Evolutionary conservation across 2,888 invertebrate species (phyloP).

Genomic region (Lissonota sp.): DNA sequence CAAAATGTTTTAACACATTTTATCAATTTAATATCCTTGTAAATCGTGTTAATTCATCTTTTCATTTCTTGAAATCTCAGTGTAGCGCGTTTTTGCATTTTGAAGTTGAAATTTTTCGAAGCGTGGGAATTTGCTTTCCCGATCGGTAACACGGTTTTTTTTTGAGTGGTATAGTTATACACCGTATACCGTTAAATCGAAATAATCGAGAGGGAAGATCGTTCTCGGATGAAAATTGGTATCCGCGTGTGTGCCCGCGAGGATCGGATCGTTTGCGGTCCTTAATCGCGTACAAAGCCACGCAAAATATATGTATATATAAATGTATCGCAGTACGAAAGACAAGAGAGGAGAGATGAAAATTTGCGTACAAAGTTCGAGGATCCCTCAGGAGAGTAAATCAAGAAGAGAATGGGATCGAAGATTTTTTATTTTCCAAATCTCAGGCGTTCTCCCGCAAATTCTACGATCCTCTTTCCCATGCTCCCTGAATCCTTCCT

Average conservation of each 20-base stretch:
- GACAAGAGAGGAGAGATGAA: background rate
- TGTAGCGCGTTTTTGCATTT: background rate
- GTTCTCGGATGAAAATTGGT: conserved; percentile 56
- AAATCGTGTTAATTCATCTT: background rate
- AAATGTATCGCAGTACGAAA: background rate
- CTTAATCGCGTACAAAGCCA: background rate
- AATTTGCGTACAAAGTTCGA: conserved; percentile 46
- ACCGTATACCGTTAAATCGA: conserved; percentile 53
- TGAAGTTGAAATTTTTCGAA: conserved; percentile 11
- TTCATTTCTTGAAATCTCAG: background rate
- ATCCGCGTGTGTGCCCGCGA: conserved; percentile 55
- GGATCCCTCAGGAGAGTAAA: no score
- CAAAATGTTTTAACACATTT: no score
- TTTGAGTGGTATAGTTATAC: conserved; percentile 1
- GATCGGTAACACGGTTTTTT: conserved; percentile 56
- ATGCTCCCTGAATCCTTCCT: background rate
- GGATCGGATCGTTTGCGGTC: conserved; percentile 53
- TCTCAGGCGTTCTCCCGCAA: background rate
- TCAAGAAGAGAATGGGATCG: background rate
- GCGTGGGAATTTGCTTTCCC: conserved; percentile 61
- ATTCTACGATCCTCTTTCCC: background rate
- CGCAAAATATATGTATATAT: conserved; percentile 3
- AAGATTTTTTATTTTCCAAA: conserved; percentile 3
- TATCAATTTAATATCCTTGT: no score
- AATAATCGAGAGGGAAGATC: conserved; percentile 52